Evolutionary conservation across 2,888 invertebrate species (phyloP), one percentile per base, ranked within the genome.

Genomic region (Isotomurus palustris): DNA sequence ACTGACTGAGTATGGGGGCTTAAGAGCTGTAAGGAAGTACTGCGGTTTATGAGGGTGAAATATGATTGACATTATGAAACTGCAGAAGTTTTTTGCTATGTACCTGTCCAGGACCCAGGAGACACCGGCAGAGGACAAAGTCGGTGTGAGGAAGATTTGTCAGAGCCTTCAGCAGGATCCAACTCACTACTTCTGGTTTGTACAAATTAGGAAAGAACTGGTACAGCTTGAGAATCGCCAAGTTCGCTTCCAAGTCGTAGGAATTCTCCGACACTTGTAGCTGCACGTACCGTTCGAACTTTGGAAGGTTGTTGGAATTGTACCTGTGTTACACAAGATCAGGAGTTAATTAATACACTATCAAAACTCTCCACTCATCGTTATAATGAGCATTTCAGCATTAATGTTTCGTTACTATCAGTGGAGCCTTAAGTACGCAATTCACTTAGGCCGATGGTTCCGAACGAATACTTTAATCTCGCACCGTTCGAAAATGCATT

Each of bases 71-170:
- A 40, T 8, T 40, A 40, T 10, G 43, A 19, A 38, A 38, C 17
- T 38, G 6, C 5, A 38, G 38, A 38, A 38, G 38, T 38, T 38
- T 32, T 32, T 32, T 8, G 8, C 17, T 5, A 45, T 75, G 73
- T 73, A 84, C 83, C 73, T 82, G 82, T 71, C 82, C 81, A 58
- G 91, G 88, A 66, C 90, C 86, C 58, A 99, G 81, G 55, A 99
- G 82, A 76, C 95, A 97, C 78, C 99, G 99, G 79, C 97, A 99
- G 66, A 99, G 80, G 45, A 94, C 92, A 74, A 97, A 96, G 77
- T 99, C 99, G 8, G 96, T 91, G 73, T 96, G 93, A 0, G 99
- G 99, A 70, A 97, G 83, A 76, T 95, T 96, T 10, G 97, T 96
- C 40, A 99, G 78, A 2, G 96, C 93, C 76, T 99, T 99, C 69